These are phyloP conservation scores for Tricholaema leucomelas DNA, from an alignment of 2,113 vertebrate species.

Conservation along the genomic window DNA sequence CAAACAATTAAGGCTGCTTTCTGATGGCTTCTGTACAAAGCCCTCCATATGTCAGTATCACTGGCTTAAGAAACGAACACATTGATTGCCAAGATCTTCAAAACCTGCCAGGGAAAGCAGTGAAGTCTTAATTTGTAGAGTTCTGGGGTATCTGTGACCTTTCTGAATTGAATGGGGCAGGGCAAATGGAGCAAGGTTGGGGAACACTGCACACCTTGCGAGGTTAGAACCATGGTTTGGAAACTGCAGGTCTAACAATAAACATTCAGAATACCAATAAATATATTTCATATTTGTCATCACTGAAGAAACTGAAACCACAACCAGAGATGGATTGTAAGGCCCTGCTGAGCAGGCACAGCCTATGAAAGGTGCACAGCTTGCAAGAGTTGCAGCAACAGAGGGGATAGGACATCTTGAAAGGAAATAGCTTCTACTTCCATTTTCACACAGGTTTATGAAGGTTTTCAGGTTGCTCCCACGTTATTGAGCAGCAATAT, in stretches of 20 bases:
- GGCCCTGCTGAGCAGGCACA: neutral
- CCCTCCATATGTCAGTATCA: neutral
- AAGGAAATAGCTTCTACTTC: neutral
- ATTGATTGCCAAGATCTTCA: neutral
- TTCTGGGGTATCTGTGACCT: neutral
- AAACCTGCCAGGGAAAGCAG: neutral
- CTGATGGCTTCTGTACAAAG: neutral
- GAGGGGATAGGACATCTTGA: neutral
- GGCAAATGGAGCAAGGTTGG: neutral
- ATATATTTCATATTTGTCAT: neutral
- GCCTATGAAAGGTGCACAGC: neutral
- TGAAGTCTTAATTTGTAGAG: neutral
- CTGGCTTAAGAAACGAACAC: neutral
- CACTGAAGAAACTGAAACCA: neutral
- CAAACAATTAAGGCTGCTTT: neutral
- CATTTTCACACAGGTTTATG: neutral
- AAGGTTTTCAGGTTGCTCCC: neutral
- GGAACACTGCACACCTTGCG: neutral
- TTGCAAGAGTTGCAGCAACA: neutral
- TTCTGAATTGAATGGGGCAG: neutral
- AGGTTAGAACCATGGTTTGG: neutral
- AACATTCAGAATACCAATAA: neutral
- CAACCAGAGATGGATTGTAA: neutral
- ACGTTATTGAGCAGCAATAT: neutral
- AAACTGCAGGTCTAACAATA: neutral